Evolutionary conservation across 2,113 vertebrate species (phyloP).

Genomic region (Carassius carassius): DNA sequence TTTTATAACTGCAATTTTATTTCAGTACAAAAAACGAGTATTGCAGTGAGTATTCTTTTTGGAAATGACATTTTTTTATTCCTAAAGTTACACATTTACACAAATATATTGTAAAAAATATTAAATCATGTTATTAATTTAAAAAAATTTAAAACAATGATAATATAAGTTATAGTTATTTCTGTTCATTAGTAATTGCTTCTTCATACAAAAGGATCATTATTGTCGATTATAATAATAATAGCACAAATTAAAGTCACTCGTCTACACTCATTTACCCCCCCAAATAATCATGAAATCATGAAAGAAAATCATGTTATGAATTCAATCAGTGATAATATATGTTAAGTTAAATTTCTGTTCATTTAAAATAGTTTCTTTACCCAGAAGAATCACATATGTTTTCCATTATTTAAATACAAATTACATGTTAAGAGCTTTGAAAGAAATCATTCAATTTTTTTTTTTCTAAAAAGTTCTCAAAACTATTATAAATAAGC

Average conservation of each 20-base stretch:
- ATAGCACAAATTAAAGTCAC: no score
- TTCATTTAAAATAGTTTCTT: background rate
- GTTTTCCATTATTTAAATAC: background rate
- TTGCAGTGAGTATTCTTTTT: background rate
- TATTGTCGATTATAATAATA: no score
- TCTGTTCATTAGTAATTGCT: background rate
- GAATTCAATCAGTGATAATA: background rate
- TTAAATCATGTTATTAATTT: background rate
- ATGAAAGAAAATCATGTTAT: background rate
- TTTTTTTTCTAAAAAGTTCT: no score
- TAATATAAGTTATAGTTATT: background rate
- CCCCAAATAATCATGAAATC: no score
- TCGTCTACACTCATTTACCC: no score
- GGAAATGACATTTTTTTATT: background rate
- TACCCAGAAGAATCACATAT: background rate
- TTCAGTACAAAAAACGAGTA: no score
- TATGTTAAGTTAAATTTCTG: no score
- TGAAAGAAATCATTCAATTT: background rate
- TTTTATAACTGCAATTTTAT: no score
- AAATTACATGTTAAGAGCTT: background rate
- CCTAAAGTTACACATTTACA: background rate
- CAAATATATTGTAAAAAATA: background rate
- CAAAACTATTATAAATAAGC: background rate
- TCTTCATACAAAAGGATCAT: no score
- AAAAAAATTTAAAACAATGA: background rate